Base-by-base conservation (phyloP, 2,113 vertebrate genomes). In the Megatriorchis doriae region DNA sequence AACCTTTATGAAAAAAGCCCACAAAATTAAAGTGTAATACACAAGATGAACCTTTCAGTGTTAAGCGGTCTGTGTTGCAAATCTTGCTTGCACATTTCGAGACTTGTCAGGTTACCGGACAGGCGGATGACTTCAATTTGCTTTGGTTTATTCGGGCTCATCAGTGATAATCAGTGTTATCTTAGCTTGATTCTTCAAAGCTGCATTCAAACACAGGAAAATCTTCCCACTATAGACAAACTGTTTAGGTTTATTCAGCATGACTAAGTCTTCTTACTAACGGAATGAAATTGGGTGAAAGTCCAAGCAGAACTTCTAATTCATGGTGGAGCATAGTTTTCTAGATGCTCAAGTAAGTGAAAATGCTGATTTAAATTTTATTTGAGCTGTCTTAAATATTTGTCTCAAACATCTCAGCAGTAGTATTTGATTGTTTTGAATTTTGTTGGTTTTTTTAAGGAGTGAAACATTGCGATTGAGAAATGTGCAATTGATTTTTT, bases 121-220 rank as follows among this genome's bases (percentile, higher is more conserved):
- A n/a, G 29, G 27, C 47, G 71, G 80, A 40, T 73, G 63, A 88
- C 80, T 63, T 92, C 75, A 93, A 22, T 96, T 96, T 93, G 3
- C 79, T 75, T 91, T 70, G 34, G 61, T 87, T 66, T 88, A 26
- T 52, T 59, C 5, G 63, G 52, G n/a, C 55, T 95, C 9, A 78
- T 94, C 53, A 59, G 55, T 74, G 50, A 63, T 93, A 71, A 90
- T 93, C 71, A 90, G 47, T 32, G 32, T 88, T 36, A 52, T 81
- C 50, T 86, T 90, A 71, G 59, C 47, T 94, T 96, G 38, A 88
- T 83, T 88, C 58, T 81, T 88, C 42, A 86, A 73, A 95, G 79
- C 72, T 92, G 16, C 31, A 13, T 74, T 93, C 42, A 86, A 93
- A 90, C 42, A 67, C 4, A 47, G 25, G 20, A 58, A 68, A 80